These are phyloP conservation scores for Arrhamphus sclerolepis DNA, from an alignment of 2,797 vertebrate genomes.

Conservation along the genomic window DNA sequence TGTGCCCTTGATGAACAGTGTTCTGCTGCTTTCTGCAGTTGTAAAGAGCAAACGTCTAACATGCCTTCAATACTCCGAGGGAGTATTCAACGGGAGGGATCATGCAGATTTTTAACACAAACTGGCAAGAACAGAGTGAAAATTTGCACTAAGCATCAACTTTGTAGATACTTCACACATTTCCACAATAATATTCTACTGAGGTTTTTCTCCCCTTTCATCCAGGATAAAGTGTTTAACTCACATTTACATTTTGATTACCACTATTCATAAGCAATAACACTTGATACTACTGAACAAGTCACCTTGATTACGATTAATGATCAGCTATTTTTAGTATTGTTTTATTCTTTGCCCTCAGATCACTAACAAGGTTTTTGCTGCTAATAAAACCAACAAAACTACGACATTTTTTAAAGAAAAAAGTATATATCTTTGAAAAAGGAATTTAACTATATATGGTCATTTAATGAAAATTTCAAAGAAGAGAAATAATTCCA, in stretches of 20 bases:
- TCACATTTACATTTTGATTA: conserved; percentile 48
- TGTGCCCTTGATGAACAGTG: conserved; percentile 14
- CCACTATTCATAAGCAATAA: conserved; percentile 1
- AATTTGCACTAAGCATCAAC: background rate
- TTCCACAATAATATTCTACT: background rate
- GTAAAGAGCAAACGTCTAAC: conserved; percentile 2
- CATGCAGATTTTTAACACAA: background rate
- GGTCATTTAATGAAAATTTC: no score
- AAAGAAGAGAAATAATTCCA: no score
- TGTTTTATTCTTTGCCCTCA: no score
- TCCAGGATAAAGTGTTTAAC: conserved; percentile 26
- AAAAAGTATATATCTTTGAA: no score
- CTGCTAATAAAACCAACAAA: no score
- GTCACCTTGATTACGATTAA: no score
- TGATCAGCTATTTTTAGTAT: no score
- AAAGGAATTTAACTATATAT: no score
- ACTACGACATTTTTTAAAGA: no score
- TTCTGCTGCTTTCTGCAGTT: conserved; percentile 5
- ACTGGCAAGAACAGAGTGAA: background rate
- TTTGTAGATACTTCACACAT: no score
- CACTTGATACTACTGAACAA: background rate
- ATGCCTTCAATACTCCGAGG: conserved; percentile 7
- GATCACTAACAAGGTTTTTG: no score
- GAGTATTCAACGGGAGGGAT: background rate
- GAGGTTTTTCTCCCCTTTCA: background rate